Evolutionary conservation across 1,140 invertebrate genomes (phyloP).

Genomic region (Augochlora pura): DNA sequence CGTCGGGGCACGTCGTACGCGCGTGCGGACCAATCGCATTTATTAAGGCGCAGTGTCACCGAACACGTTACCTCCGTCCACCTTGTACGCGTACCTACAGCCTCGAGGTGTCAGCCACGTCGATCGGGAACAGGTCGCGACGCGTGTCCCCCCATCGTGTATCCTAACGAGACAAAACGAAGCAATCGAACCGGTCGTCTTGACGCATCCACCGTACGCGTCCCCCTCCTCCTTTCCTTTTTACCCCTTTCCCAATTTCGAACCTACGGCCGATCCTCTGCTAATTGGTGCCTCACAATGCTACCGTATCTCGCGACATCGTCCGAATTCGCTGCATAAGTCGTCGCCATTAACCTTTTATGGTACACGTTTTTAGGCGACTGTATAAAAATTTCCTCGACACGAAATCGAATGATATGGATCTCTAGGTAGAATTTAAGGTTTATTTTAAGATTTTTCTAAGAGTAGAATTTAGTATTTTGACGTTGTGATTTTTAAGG

Average conservation of each 20-base stretch:
- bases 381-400: too few species aligned
- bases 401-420: too few species aligned
- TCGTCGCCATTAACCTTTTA: not conserved
- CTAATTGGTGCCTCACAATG: conserved; percentile 18
- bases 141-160: conserved; percentile 61
- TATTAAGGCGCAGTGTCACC: conserved; percentile 62
- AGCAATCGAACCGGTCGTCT: conserved; percentile 43
- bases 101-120: conserved; percentile 60
- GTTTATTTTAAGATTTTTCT: too few species aligned
- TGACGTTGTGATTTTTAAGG: too few species aligned
- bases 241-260: conserved; percentile 40
- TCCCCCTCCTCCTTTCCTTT: conserved; percentile 18
- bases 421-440: too few species aligned
- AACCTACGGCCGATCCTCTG: conserved; percentile 20
- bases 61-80: conserved; percentile 59
- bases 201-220: conserved; percentile 42
- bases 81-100: conserved; percentile 61
- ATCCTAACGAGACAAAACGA: conserved; percentile 67
- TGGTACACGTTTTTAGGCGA: too few species aligned
- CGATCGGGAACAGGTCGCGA: conserved; percentile 63
- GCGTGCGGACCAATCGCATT: conserved; percentile 65
- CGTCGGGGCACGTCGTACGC: conserved; percentile 45
- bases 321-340: conserved; percentile 1
- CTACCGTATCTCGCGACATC: not conserved
- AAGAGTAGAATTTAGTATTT: too few species aligned